These are phyloP conservation scores for Ptiloglossa arizonensis DNA, from an alignment of 1,140 invertebrate species.

Conservation along the genomic window DNA sequence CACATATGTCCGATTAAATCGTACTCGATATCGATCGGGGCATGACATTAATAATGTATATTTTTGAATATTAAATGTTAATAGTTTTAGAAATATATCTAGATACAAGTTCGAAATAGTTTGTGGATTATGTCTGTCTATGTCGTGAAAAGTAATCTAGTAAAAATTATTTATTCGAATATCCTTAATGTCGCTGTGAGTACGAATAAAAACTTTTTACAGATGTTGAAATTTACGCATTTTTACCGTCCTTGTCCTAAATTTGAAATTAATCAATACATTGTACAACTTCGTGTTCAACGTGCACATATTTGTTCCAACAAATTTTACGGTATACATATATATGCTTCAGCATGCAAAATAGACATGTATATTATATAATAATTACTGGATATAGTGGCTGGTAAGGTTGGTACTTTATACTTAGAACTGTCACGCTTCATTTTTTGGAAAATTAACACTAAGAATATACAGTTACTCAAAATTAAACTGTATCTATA, in stretches of 20 bases:
- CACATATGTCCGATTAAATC: not conserved
- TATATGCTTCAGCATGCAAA: constrained; percentile 28
- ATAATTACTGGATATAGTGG: not conserved
- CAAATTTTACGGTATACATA: not conserved
- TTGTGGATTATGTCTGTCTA: not conserved
- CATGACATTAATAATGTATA: not conserved
- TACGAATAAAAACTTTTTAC: too few relatives aligned
- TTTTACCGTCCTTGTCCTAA: not conserved
- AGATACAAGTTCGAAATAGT: not conserved
- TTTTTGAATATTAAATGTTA: not conserved
- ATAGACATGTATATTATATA: not conserved
- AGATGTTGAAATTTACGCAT: not conserved
- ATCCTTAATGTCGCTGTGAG: not conserved
- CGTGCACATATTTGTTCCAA: not conserved
- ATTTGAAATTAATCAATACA: not conserved
- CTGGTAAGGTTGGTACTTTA: not conserved
- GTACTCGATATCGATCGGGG: not conserved
- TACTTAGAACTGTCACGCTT: constrained; percentile 1
- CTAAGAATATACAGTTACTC: not conserved
- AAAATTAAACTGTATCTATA: not conserved
- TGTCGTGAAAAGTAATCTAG: not conserved
- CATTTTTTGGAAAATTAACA: constrained; percentile 12
- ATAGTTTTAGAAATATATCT: constrained; percentile 9
- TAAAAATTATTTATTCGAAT: not conserved
- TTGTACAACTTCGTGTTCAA: not conserved